Evolutionary conservation across 53 echinoderm and acorn worm species (phyloP).

Genomic region (Zoroaster sp.): DNA sequence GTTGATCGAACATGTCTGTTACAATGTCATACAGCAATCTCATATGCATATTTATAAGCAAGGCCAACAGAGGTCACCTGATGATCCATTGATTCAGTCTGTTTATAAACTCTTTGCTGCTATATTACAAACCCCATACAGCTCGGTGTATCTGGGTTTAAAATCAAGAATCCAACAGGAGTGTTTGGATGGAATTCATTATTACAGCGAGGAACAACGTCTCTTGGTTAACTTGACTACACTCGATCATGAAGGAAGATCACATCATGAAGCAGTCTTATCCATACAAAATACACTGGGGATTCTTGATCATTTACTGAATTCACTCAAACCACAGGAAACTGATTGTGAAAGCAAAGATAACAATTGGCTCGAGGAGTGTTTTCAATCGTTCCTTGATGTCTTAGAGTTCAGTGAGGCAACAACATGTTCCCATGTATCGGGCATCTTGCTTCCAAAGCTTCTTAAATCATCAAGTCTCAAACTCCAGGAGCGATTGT

Average conservation of each 20-base stretch:
- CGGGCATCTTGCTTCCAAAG: constrained; percentile 48
- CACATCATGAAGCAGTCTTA: not conserved
- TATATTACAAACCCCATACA: not conserved
- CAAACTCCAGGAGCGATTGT: not conserved
- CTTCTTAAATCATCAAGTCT: not conserved
- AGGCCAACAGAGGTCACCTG: constrained; percentile 16
- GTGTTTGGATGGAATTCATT: not conserved
- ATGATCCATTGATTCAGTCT: not conserved
- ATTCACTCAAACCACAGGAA: not conserved
- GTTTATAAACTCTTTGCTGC: constrained; percentile 31
- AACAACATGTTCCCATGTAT: constrained; percentile 23
- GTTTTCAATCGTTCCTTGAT: constrained; percentile 5
- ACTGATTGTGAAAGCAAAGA: too few species aligned
- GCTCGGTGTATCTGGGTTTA: not conserved
- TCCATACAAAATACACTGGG: not conserved
- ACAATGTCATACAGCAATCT: not conserved
- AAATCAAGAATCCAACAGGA: constrained; percentile 7
- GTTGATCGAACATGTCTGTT: constrained; percentile 8
- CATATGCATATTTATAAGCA: not conserved
- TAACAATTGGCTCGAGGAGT: constrained; percentile 28
- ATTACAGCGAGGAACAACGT: constrained; percentile 35
- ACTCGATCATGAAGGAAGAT: not conserved
- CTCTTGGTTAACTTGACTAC: not conserved
- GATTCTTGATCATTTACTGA: not conserved
- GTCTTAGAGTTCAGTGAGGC: constrained; percentile 40